Base-by-base conservation (phyloP, 2,888 invertebrate species). In the Eilema caniola region DNA sequence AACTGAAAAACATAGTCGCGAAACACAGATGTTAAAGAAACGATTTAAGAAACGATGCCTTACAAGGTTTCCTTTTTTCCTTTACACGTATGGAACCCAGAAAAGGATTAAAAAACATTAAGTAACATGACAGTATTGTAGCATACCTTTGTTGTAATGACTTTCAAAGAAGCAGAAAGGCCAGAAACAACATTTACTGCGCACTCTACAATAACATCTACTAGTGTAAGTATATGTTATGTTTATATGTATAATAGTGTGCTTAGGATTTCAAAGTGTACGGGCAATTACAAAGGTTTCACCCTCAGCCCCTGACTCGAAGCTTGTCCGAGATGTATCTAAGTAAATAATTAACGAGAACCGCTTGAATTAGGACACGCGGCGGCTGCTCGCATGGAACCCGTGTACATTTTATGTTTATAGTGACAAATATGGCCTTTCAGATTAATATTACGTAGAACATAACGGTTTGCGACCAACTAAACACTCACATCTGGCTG, bases 301-400 rank as follows among this genome's bases (percentile, higher is more conserved):
- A 66, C 78, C 83, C 81, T 77, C 79, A 82, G 82, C 82, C 81
- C 82, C 73, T 73, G 80, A 78, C 81, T 73, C 76, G 80, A 82
- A 86, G 86, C 84, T 84, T 80, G 78, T 77, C 81, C 82, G 85
- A 87, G 86, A 87, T 88, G 83, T 89, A 87, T 89, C 86, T 87
- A 84, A 88, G 86, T 90, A 89, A 90, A 92, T 91, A 90, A 91
- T 91, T 91, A 91, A 90, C 87, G 89, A 90, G 88, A 83, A 81
- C 78, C 80, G 85, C 86, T 86, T 86, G 86, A 87, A 89, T 90
- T 88, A 88, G 88, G 87, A 86, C 84, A 81, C 79, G 79, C 76
- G 81, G 77, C 82, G 82, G 75, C 82, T 79, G 76, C 70, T 84
- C 82, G 80, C 82, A 80, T 82, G 80, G 82, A 59, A 84, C 88